These are phyloP conservation scores for Cuniculus paca DNA, from an alignment of 2,797 vertebrate genomes.

Conservation along the genomic window DNA sequence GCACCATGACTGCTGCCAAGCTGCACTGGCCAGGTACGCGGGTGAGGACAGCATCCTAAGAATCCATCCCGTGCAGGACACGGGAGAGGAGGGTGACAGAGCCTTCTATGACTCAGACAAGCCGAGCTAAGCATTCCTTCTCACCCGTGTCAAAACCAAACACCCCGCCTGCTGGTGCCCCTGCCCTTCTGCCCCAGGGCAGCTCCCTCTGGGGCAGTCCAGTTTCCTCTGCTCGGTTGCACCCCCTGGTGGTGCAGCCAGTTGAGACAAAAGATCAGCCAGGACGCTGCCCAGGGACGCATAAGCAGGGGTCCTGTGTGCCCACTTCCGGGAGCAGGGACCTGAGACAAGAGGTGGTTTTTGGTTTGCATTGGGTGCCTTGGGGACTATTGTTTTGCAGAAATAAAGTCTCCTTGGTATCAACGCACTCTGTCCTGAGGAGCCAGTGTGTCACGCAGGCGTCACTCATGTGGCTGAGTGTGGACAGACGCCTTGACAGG, in stretches of 20 bases:
- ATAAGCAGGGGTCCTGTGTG: not conserved
- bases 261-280: rapidly evolving
- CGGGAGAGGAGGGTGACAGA: not conserved
- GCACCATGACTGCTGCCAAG: not conserved
- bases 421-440: not conserved
- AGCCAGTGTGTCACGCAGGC: too few species aligned
- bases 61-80: rapidly evolving
- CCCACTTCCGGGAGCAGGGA: not conserved
- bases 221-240: not conserved
- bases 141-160: not conserved
- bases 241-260: not conserved
- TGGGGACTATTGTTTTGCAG: not conserved
- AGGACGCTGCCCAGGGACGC: not conserved
- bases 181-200: not conserved
- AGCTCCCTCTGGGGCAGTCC: rapidly evolving
- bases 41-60: too few species aligned
- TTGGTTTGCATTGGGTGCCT: not conserved
- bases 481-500: not conserved
- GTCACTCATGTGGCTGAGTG: rapidly evolving
- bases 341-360: not conserved
- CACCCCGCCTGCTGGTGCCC: not conserved
- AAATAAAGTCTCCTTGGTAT: not conserved
- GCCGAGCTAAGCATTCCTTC: not conserved
- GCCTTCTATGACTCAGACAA: not conserved
- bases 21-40: not conserved